Conservation (phyloP, 2,888 invertebrate genomes). For the Tachina fera region DNA sequence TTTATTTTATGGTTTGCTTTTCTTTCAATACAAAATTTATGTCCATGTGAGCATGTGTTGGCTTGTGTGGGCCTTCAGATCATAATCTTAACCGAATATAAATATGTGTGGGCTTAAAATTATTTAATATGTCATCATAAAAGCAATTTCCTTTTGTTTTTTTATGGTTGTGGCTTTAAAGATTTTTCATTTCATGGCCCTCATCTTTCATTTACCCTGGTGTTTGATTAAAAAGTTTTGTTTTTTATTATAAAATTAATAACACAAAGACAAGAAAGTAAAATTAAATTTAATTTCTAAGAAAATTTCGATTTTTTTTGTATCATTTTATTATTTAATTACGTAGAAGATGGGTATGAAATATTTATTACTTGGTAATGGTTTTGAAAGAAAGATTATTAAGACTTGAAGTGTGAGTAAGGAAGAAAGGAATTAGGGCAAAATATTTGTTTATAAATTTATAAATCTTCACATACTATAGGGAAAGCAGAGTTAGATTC, state of each 20-base stretch:
- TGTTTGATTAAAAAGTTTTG: conserved; percentile 2
- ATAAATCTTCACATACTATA: too few species aligned
- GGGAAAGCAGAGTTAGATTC: too few species aligned
- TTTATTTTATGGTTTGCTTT: neutral
- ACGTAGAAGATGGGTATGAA: conserved; percentile 7
- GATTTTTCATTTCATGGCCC: conserved; percentile 18
- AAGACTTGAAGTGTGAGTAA: neutral
- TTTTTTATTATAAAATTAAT: conserved; percentile 40
- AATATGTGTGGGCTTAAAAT: conserved; percentile 1
- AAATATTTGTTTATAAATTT: too few species aligned
- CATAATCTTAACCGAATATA: neutral
- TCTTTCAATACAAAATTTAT: neutral
- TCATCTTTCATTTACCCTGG: neutral
- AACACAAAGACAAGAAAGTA: neutral
- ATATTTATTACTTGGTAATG: conserved; percentile 4
- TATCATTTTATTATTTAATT: conserved; percentile 49
- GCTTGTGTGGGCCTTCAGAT: neutral
- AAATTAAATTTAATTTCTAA: conserved; percentile 39
- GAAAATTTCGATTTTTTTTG: conserved; percentile 21
- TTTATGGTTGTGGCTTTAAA: conserved; percentile 50
- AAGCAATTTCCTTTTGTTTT: conserved; percentile 61
- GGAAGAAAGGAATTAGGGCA: too few species aligned
- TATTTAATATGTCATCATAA: conserved; percentile 57
- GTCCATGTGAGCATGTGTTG: neutral
- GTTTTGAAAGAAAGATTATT: conserved; percentile 10